Evolutionary conservation across 2,888 invertebrate species (phyloP), one percentile per base, ranked within the genome.

Genomic region (Standfussiana lucernea): DNA sequence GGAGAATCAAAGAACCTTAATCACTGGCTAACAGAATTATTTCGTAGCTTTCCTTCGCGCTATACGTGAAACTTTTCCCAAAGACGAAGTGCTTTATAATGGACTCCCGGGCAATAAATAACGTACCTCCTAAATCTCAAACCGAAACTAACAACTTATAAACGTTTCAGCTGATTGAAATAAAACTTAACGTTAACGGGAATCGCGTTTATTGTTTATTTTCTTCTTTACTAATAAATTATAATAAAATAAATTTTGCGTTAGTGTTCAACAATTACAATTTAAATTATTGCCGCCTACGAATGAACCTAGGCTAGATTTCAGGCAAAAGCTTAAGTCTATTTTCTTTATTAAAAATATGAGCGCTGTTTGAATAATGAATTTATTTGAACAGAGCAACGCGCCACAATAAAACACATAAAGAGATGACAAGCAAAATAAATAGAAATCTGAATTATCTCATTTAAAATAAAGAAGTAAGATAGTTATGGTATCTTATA

Each of bases 131-230:
- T 73, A 74, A 82, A 82, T 82, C 66, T 81, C 32, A 47, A 65
- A 80, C 37, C 59, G 28, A 72, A 80, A 81, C 82, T 72, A 72
- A 69, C 64, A 45, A 37, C 21, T 68, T 72, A 70, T 77, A 82
- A 85, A 82, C 77, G 64, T 40, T 69, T 67, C 75, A 59, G 80
- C 7, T 85, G 83, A 85, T 83, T 76, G 85, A 85, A 85, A 85
- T 83, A 79, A 79, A 85, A 85, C 82, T 76, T 47, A 40, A 35
- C 74, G 28, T 64, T 24, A 69, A 53, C 72, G 13, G 53, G 53
- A n/a, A 78, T 68, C 69, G 65, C 62, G 62, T 72, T 81, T 64
- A 59, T 56, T 56, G 79, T 85, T 79, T 85, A 85, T 85, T 85
- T 79, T 85, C 62, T 45, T 18, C 28, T 66, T 64, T 70, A 47